Conservation (phyloP, 53 echinoderm and acorn worm species). For the Apostichopus leukothele region DNA sequence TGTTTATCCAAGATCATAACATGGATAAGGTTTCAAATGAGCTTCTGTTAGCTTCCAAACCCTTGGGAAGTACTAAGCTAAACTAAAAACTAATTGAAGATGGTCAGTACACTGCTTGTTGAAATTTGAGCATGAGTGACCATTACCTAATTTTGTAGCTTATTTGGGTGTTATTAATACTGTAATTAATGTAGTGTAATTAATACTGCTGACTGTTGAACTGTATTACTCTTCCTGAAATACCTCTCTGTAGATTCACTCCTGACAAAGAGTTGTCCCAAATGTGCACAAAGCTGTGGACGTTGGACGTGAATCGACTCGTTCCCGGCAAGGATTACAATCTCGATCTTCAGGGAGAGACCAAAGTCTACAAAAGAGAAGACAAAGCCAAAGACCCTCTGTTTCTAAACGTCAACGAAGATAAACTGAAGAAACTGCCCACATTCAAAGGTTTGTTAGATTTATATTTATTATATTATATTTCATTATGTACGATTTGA, state of each 20-base stretch:
- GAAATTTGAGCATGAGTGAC: too few species aligned
- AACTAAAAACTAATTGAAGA: too few species aligned
- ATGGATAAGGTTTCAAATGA: too few species aligned
- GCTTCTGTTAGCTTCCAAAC: too few species aligned
- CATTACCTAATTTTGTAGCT: too few species aligned
- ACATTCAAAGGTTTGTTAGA: conserved; percentile 81
- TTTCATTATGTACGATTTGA: too few species aligned
- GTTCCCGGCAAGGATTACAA: conserved; percentile 74
- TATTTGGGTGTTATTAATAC: too few species aligned
- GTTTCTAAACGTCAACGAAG: conserved; percentile 64
- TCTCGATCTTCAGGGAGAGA: conserved; percentile 89
- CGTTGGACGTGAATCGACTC: conserved; percentile 71
- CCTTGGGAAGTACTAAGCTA: too few species aligned
- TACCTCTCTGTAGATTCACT: conserved; percentile 40
- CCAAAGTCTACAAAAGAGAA: conserved; percentile 63
- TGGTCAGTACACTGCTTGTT: too few species aligned
- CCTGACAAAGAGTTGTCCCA: conserved; percentile 69
- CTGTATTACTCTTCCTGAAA: background rate
- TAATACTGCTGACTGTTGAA: background rate
- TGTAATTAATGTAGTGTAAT: too few species aligned
- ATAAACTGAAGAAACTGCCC: conserved; percentile 62
- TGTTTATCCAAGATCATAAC: too few species aligned
- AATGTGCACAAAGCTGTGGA: conserved; percentile 79
- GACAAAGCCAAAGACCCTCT: conserved; percentile 80
- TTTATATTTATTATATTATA: too few species aligned